These are phyloP conservation scores for Atrichornis clamosus DNA, from an alignment of 2,113 vertebrate species.

Conservation along the genomic window DNA sequence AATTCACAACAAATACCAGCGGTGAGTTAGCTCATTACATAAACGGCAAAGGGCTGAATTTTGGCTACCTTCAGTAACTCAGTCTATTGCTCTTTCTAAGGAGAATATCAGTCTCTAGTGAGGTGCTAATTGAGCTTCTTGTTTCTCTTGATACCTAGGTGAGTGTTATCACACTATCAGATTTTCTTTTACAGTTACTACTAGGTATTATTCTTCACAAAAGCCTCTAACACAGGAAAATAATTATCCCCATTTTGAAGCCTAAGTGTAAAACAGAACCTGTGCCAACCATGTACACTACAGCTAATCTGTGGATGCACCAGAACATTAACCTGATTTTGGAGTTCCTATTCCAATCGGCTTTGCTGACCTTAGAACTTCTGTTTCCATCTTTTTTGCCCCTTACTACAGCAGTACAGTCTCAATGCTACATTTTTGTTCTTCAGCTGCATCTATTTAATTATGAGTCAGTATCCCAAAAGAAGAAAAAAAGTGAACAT, in stretches of 20 bases:
- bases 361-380: neutral
- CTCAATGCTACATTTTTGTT: neutral
- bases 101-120: neutral
- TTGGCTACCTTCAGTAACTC: neutral
- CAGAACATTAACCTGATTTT: neutral
- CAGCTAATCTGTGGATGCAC: neutral
- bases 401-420: neutral
- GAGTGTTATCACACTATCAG: neutral
- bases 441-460: conserved; percentile 40
- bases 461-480: conserved; percentile 41
- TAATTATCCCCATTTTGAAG: neutral
- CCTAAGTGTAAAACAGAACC: neutral
- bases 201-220: neutral
- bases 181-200: neutral
- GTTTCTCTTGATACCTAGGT: neutral
- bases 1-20: conserved; percentile 41
- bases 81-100: neutral
- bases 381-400: neutral
- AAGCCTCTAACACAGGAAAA: neutral
- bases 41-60: conserved; percentile 15
- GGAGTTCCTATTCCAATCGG: neutral
- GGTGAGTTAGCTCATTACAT: conserved; percentile 22
- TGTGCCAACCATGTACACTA: no score
- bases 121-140: neutral
- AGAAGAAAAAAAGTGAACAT: conserved; percentile 60